Base-by-base conservation (phyloP, 2,888 invertebrate species). In the Nomada flava region DNA sequence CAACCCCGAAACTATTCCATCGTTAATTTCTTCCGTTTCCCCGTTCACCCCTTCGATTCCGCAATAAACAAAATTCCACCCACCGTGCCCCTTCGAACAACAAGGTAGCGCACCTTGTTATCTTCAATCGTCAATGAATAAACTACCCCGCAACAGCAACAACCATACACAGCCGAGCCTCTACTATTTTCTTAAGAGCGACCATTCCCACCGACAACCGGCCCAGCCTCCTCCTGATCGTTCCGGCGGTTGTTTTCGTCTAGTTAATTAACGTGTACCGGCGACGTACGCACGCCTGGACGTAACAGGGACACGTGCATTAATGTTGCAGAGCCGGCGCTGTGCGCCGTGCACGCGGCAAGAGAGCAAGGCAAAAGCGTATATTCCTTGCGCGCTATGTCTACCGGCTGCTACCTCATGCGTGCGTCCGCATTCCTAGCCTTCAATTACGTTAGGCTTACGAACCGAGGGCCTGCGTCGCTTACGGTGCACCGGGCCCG, bases 351-450 rank as follows among this genome's bases (percentile, higher is more conserved):
- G 63, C 78, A 65, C 53, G 74, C 47, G 75, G 74, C 44, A 36
- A 15, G 52, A 52, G 29, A 73, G 62, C 59, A 47, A 44, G 26
- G 82, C 75, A 84, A 84, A 79, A 86, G 86, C 81, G 79, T 83
- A 78, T 68, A 74, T 76, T 57, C 71, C 81, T 55, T 50, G 63
- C 77, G 82, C 72, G 79, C 67, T 80, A 76, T 86, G 82, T 85
- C 88, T 84, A 70, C 79, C 79, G 79, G 83, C 80, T 86, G 90
- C 87, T 89, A 90, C 89, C 89, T 89, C 88, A 90, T 90, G 91
- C 90, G 86, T 91, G 89, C 89, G 88, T 91, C 90, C 91, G 90
- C 90, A 91, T 91, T 91, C 91, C 88, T 89, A 88, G 88, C 89
- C 89, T 89, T 90, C 90, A 89, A 88, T 90, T 90, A 89, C 87